Evolutionary conservation across 2,113 vertebrate species (phyloP).

Genomic region (Australoheros scitulus): DNA sequence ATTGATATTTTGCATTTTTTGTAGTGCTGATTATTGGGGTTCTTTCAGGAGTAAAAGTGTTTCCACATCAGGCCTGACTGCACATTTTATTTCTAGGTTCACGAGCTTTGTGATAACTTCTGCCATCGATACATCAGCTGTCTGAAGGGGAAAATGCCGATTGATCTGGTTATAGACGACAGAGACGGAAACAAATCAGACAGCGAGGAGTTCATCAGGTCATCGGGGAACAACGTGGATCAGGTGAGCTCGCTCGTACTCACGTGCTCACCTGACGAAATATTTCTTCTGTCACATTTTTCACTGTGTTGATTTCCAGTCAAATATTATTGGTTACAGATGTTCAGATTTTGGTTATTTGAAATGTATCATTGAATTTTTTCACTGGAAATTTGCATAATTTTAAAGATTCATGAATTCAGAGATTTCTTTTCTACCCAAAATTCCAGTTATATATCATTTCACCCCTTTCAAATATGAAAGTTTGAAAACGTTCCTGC

Average conservation of each 20-base stretch:
- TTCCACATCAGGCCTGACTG: not conserved
- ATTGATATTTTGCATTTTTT: not conserved
- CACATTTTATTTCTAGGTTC: slow-evolving; percentile 80
- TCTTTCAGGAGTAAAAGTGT: not conserved
- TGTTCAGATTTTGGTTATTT: not conserved
- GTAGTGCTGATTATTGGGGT: not conserved
- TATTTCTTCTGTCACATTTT: not conserved
- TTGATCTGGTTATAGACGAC: slow-evolving; percentile 95
- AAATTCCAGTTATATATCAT: no score
- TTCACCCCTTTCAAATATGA: no score
- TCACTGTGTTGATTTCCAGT: no score
- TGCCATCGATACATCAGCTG: slow-evolving; percentile 98
- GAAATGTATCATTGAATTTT: no score
- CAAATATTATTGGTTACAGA: not conserved
- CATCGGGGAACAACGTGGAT: slow-evolving; percentile 84
- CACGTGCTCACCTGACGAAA: no score
- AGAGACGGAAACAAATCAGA: slow-evolving; percentile 93
- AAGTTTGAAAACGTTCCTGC: no score
- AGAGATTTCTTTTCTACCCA: no score
- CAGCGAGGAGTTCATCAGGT: slow-evolving; percentile 90
- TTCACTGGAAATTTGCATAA: not conserved
- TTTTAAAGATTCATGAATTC: not conserved
- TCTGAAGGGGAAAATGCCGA: slow-evolving; percentile 98
- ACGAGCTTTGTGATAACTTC: slow-evolving; percentile 98
- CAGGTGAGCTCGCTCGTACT: slow-evolving; percentile 83